phyloP scores from a whole-genome alignment of 2,797 vertebrate species.

The Taeniopygia guttata region DNA sequence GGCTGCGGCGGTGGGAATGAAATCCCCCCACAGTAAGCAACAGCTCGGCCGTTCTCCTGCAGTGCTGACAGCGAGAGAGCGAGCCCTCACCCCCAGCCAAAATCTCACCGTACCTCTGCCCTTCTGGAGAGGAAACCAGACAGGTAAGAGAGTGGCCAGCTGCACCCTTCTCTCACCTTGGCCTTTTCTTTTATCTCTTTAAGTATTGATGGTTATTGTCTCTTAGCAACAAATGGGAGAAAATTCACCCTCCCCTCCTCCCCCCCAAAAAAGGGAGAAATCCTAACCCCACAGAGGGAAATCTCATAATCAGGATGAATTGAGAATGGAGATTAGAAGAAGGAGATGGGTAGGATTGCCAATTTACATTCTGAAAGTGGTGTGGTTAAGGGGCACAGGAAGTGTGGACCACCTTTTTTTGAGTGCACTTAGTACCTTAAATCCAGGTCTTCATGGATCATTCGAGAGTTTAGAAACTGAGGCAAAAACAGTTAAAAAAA shows the following conservation, averaged over 20 bases:
- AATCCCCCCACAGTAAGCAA: neutral
- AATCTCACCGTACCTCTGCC: neutral
- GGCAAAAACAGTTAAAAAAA: neutral
- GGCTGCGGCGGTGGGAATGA: rapidly evolving
- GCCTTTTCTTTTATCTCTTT: neutral
- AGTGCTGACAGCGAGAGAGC: rapidly evolving
- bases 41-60: rapidly evolving
- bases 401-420: neutral
- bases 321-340: neutral
- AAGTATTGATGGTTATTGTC: neutral
- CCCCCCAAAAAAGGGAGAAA: neutral
- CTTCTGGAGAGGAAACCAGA: neutral
- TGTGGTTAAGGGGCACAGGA: neutral
- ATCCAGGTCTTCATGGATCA: neutral
- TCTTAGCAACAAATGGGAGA: neutral
- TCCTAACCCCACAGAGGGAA: neutral
- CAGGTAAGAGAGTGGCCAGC: neutral
- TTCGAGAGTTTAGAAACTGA: neutral
- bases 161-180: neutral
- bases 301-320: neutral
- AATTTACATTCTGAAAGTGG: neutral
- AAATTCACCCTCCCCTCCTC: neutral
- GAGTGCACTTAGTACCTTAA: neutral
- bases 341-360: neutral
- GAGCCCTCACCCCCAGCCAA: rapidly evolving